A percentile compares a stretch with the other conserved stretches of the same genome.
These are phyloP conservation scores for Oophaga pumilio DNA, from an alignment of 2,113 vertebrate genomes.

Conservation along the genomic window DNA sequence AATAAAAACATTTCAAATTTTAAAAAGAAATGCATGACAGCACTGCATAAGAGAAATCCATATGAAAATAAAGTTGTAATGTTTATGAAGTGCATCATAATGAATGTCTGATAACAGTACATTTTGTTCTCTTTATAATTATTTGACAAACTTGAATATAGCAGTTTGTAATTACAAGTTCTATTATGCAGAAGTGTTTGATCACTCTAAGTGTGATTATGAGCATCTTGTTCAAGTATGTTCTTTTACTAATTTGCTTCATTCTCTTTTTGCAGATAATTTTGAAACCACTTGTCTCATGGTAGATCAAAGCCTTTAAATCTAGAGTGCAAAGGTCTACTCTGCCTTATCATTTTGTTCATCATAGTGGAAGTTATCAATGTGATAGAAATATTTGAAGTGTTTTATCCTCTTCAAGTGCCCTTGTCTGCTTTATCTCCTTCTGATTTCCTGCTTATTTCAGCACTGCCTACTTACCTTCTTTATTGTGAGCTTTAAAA, in stretches of 20 bases:
- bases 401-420: slow-evolving; percentile 62
- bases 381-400: slow-evolving; percentile 62
- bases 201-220: slow-evolving; percentile 71
- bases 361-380: slow-evolving; percentile 68
- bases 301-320: slow-evolving; percentile 76
- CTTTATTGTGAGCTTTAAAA: slow-evolving; percentile 46
- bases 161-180: slow-evolving; percentile 66
- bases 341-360: slow-evolving; percentile 69
- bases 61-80: slow-evolving; percentile 56
- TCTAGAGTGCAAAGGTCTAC: slow-evolving; percentile 68
- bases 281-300: slow-evolving; percentile 74
- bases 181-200: slow-evolving; percentile 70
- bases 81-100: slow-evolving; percentile 47
- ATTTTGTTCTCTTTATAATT: slow-evolving; percentile 64
- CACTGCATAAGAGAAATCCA: slow-evolving; percentile 31
- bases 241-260: slow-evolving; percentile 67
- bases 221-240: slow-evolving; percentile 67
- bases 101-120: slow-evolving; percentile 57
- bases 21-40: slow-evolving; percentile 27
- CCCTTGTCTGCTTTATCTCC: slow-evolving; percentile 62
- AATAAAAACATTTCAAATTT: slow-evolving; percentile 14
- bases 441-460: slow-evolving; percentile 67
- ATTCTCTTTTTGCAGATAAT: slow-evolving; percentile 68
- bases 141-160: slow-evolving; percentile 61
- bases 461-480: slow-evolving; percentile 20